These are phyloP conservation scores for Steinernema feltiae DNA, from an alignment of 1,140 invertebrate genomes.

Conservation along the genomic window DNA sequence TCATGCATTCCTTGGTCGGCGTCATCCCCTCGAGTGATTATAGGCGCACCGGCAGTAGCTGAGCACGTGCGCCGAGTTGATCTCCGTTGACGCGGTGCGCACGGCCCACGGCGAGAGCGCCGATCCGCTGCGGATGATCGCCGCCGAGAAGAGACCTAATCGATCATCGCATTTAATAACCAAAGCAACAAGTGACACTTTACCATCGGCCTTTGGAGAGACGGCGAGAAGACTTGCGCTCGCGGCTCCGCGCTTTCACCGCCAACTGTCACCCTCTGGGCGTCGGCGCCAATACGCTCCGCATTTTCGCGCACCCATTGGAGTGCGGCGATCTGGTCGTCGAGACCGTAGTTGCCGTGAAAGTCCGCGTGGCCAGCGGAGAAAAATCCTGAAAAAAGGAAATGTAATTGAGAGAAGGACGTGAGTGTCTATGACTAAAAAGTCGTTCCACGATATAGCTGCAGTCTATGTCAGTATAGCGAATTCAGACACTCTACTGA, in stretches of 20 bases:
- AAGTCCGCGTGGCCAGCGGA: not conserved
- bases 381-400: not conserved
- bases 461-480: too few species aligned
- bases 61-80: conserved; percentile 17
- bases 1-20: conserved; percentile 16
- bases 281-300: conserved; percentile 69
- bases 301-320: conserved; percentile 70
- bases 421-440: too few species aligned
- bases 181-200: too few species aligned
- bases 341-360: conserved; percentile 67
- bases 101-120: conserved; percentile 22
- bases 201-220: not conserved
- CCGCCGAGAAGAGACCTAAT: conserved; percentile 2
- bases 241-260: conserved; percentile 68
- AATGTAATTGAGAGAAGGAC: too few species aligned
- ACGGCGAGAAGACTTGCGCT: conserved; percentile 57
- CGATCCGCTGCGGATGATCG: conserved; percentile 14
- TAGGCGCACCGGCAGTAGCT: not conserved
- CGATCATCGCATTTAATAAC: not conserved
- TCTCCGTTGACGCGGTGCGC: conserved; percentile 10
- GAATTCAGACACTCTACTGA: too few species aligned
- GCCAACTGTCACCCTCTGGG: conserved; percentile 67
- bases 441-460: too few species aligned
- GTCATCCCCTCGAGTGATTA: conserved; percentile 12
- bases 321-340: conserved; percentile 69